Base-by-base conservation (phyloP, 2,888 invertebrate genomes). In the Cylloceria caligata region DNA sequence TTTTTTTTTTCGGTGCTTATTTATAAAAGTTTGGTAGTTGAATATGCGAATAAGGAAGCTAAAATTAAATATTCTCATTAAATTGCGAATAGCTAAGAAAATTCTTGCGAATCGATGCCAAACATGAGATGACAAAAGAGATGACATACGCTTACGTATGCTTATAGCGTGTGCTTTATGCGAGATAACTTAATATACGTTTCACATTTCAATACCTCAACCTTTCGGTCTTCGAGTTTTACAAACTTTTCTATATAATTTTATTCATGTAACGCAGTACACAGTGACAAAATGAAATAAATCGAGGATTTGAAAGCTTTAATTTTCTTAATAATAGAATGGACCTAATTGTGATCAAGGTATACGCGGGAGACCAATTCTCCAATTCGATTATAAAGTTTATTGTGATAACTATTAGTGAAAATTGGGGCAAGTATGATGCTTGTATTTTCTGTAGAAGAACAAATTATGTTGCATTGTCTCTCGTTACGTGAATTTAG, bases 261-360 rank as follows among this genome's bases (percentile, higher is more conserved):
- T 49, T 49, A 52, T 11, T 52, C 11, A 24, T 52, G 24, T 52
- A 49, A 49, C 21, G 7, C 49, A 7, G 49, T 21, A 52, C 52
- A 24, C 11, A 52, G 11, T 11, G 52, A 3, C 2, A 49, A 49
- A 19, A 21, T 11, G 19, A 2, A 49, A 11, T 24, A 21, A 52
- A 52, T 3, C 2, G 5, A 52, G 13, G 11, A 24, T 24, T 52
- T 13, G 5, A 24, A 0, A 52, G 24, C 3, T 24, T 1, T 4
- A 24, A 24, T 52, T 49, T 19, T 9, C 9, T 49, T 11, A 24
- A 4, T 24, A 52, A 24, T 52, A 9, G 3, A 2, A 3, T 24
- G 13, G 11, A 42, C n/a, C 30, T 4, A 30, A n/a, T n/a, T n/a
- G n/a, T 30, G 30, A 30, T 5, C 3, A 30, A 5, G 3, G 30